Conservation (phyloP, 2,888 invertebrate genomes). For the Zeuzera pyrina region DNA sequence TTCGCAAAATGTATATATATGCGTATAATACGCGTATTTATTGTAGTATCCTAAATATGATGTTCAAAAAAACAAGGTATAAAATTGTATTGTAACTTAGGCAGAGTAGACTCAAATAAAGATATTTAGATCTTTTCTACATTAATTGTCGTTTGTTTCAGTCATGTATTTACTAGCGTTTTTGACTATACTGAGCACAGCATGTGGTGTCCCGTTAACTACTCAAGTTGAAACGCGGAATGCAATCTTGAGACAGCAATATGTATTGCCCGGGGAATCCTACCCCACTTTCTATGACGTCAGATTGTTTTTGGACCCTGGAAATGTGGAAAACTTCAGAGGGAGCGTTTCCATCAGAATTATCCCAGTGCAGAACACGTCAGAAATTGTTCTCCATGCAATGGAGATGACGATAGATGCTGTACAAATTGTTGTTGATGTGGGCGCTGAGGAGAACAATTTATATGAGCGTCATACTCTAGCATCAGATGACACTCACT, state of each 20-base stretch:
- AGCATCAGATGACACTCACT: conserved; percentile 52
- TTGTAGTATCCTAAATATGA: no score
- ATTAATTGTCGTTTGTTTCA: conserved; percentile 33
- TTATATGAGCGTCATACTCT: conserved; percentile 22
- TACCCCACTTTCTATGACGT: conserved; percentile 70
- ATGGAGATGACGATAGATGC: conserved; percentile 46
- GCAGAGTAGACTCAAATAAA: no score
- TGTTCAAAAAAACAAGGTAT: no score
- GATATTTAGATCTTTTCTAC: no score
- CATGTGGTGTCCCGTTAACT: conserved; percentile 26
- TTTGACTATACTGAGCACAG: conserved; percentile 34
- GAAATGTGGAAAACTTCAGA: conserved; percentile 41
- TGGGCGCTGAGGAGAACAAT: conserved; percentile 15
- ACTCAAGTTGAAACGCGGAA: conserved; percentile 8
- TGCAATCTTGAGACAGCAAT: conserved; percentile 18
- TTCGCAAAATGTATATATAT: no score
- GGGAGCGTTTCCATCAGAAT: conserved; percentile 60
- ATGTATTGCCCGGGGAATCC: conserved; percentile 68
- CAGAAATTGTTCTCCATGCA: conserved; percentile 54
- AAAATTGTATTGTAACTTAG: no score
- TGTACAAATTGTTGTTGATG: conserved; percentile 25
- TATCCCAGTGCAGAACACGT: conserved; percentile 27
- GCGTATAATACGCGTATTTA: no score
- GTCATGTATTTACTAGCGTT: conserved; percentile 50
- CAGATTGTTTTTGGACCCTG: conserved; percentile 56